Percentiles rank a stretch among this genome's conserved stretches.
Evolutionary conservation across 2,888 invertebrate genomes (phyloP).

Genomic region (Acleris emargana): DNA sequence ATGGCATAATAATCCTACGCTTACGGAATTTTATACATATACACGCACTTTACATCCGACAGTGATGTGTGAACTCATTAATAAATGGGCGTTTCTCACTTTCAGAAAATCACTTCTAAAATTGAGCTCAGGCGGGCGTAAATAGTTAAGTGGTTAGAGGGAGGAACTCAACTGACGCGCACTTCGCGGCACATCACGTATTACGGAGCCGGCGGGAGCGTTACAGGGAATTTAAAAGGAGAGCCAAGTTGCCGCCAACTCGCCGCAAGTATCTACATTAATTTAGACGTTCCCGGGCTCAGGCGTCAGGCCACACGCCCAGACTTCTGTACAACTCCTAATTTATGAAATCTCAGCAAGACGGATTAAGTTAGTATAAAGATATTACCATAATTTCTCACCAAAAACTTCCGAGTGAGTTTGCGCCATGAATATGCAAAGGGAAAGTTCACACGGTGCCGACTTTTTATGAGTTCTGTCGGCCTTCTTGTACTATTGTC

Average conservation of each 20-base stretch:
- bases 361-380: constrained; percentile 77
- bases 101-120: constrained; percentile 35
- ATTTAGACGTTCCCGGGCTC: constrained; percentile 45
- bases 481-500: constrained; percentile 68
- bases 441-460: constrained; percentile 70
- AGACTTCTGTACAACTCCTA: constrained; percentile 57
- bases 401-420: constrained; percentile 79
- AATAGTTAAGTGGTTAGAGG: constrained; percentile 37
- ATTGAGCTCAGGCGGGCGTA: constrained; percentile 33
- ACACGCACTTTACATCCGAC: constrained; percentile 6
- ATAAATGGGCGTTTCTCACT: constrained; percentile 28
- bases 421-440: constrained; percentile 79
- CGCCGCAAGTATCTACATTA: constrained; percentile 51
- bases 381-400: constrained; percentile 81
- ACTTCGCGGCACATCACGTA: constrained; percentile 38
- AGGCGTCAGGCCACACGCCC: constrained; percentile 54
- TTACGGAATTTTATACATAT: background rate
- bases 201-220: constrained; percentile 22
- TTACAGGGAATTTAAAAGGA: constrained; percentile 39
- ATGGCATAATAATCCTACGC: too few species aligned
- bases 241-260: constrained; percentile 38
- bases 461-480: constrained; percentile 77
- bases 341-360: constrained; percentile 68
- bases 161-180: constrained; percentile 37
- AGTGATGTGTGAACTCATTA: constrained; percentile 25